phyloP scores from a whole-genome alignment of 1,140 invertebrate species.

The Listronotus bonariensis region DNA sequence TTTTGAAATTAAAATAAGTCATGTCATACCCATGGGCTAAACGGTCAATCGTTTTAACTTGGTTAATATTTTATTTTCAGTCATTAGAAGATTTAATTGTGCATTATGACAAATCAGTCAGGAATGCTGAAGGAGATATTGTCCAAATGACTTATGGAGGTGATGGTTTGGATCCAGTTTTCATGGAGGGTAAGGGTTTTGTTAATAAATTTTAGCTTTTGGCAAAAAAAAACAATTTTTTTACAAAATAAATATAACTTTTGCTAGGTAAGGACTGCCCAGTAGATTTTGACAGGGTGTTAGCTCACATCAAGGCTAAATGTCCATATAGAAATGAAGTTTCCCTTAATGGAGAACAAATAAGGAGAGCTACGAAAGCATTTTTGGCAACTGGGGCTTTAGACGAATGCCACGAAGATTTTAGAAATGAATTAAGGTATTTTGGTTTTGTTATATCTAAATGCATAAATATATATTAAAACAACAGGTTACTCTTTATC shows the following conservation, averaged over 20 bases:
- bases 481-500: too few species aligned
- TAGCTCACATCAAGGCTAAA: constrained; percentile 79
- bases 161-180: constrained; percentile 95
- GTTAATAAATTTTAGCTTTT: too few species aligned
- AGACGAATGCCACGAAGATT: constrained; percentile 69
- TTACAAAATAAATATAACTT: too few species aligned
- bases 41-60: not conserved
- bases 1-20: too few species aligned
- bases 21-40: too few species aligned
- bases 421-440: constrained; percentile 69
- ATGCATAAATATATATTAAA: too few species aligned
- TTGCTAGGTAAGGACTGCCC: constrained; percentile 76
- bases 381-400: constrained; percentile 70
- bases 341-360: constrained; percentile 65
- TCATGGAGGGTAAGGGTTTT: constrained; percentile 81
- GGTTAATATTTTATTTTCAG: constrained; percentile 58
- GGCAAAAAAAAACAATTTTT: too few species aligned
- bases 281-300: constrained; percentile 81
- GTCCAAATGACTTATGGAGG: constrained; percentile 94
- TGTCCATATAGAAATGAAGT: constrained; percentile 69
- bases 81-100: constrained; percentile 93
- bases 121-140: constrained; percentile 92
- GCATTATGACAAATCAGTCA: constrained; percentile 95
- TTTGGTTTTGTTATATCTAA: too few species aligned
- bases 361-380: constrained; percentile 64